Conservation (phyloP, 2,888 invertebrate species). For the Platycheirus rosarum region DNA sequence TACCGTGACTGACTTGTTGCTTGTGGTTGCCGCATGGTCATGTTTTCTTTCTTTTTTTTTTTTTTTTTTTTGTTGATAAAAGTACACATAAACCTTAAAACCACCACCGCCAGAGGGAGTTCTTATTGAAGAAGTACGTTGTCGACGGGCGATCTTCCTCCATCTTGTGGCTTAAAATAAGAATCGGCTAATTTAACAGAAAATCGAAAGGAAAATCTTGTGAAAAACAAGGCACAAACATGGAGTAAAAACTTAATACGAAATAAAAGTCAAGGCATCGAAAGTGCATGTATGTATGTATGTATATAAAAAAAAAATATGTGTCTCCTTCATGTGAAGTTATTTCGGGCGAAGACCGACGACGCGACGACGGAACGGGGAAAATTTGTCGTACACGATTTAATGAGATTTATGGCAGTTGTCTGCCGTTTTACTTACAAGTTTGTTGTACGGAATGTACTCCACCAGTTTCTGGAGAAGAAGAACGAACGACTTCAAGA, state of each 20-base stretch:
- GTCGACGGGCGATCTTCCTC: slow-evolving; percentile 13
- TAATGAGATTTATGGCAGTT: slow-evolving; percentile 74
- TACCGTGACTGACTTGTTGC: slow-evolving; percentile 74
- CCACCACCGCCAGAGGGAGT: slow-evolving; percentile 36
- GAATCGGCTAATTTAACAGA: slow-evolving; percentile 73
- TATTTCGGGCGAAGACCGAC: slow-evolving; percentile 55
- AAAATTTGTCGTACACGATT: slow-evolving; percentile 74
- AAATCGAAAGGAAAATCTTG: slow-evolving; percentile 66
- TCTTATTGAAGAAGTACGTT: slow-evolving; percentile 36
- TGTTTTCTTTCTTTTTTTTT: no score
- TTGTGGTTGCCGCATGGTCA: slow-evolving; percentile 53
- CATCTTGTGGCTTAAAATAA: slow-evolving; percentile 61
- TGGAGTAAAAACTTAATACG: slow-evolving; percentile 24
- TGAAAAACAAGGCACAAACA: slow-evolving; percentile 55
- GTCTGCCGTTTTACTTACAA: slow-evolving; percentile 64
- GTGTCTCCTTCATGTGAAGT: slow-evolving; percentile 54
- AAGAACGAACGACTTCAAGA: slow-evolving; percentile 19
- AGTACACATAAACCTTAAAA: background rate
- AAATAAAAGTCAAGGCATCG: slow-evolving; percentile 16
- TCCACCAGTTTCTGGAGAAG: slow-evolving; percentile 35
- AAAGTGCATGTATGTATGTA: background rate
- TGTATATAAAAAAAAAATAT: background rate
- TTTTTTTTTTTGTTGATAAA: no score
- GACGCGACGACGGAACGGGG: slow-evolving; percentile 52
- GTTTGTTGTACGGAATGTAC: slow-evolving; percentile 43